Conservation (phyloP, 2,888 invertebrate species). For the Drosophila antonietae region DNA sequence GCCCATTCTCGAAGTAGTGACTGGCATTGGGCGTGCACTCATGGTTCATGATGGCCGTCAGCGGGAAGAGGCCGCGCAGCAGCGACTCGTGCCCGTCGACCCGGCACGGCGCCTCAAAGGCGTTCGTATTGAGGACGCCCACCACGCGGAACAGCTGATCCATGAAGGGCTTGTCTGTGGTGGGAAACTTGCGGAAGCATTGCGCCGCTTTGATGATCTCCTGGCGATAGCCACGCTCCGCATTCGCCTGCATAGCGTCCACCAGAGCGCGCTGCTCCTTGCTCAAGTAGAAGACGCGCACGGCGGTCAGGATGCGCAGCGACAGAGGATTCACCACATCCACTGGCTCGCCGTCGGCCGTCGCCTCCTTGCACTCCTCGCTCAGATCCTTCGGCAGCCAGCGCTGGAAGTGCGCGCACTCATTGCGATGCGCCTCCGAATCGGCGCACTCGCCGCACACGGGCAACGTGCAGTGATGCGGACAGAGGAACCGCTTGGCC, state of each 20-base stretch:
- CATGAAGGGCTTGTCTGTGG: slow-evolving; percentile 80
- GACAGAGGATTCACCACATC: slow-evolving; percentile 78
- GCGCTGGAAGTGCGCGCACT: slow-evolving; percentile 88
- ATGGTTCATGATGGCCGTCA: slow-evolving; percentile 90
- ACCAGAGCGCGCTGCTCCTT: slow-evolving; percentile 81
- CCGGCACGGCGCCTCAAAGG: slow-evolving; percentile 83
- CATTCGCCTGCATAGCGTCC: slow-evolving; percentile 83
- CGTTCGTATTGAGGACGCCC: slow-evolving; percentile 84
- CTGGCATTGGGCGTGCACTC: slow-evolving; percentile 90
- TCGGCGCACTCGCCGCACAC: slow-evolving; percentile 89
- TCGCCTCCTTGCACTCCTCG: slow-evolving; percentile 24
- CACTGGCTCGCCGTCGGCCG: not conserved
- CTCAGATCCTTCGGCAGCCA: slow-evolving; percentile 86
- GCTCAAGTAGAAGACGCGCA: slow-evolving; percentile 81
- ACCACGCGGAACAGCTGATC: slow-evolving; percentile 82
- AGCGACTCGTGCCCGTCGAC: slow-evolving; percentile 83
- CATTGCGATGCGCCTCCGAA: slow-evolving; percentile 86
- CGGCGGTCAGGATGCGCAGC: slow-evolving; percentile 82
- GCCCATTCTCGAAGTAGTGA: slow-evolving; percentile 88
- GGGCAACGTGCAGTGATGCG: slow-evolving; percentile 88
- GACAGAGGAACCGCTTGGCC: slow-evolving; percentile 85
- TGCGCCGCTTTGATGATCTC: slow-evolving; percentile 83
- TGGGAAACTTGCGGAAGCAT: slow-evolving; percentile 83
- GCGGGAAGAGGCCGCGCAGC: slow-evolving; percentile 88
- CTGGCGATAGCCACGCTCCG: slow-evolving; percentile 80